Evolutionary conservation across 2,797 vertebrate species (phyloP).

Genomic region (Odontamblyopus lacepedii): DNA sequence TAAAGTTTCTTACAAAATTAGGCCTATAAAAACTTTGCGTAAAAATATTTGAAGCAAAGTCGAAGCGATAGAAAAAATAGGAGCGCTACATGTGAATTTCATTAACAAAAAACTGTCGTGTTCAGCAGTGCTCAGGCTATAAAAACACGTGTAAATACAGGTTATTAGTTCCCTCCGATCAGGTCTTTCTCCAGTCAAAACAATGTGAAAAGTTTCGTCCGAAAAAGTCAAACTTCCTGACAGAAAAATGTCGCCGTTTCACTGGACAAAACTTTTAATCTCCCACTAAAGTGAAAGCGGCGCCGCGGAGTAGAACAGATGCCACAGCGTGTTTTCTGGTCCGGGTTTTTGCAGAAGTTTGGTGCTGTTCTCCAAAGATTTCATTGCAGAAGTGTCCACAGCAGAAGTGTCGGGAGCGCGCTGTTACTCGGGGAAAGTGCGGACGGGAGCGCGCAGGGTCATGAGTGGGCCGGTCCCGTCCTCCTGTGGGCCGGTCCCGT

Average conservation of each 20-base stretch:
- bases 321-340: background rate
- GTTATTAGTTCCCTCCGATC: background rate
- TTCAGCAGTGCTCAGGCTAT: background rate
- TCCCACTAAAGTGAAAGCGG: conserved; percentile 37
- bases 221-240: conserved; percentile 76
- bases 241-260: conserved; percentile 63
- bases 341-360: conserved; percentile 4
- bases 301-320: background rate
- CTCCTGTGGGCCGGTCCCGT: conserved; percentile 31
- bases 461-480: conserved; percentile 8
- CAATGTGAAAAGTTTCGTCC: conserved; percentile 50
- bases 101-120: background rate
- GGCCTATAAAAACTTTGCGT: too few species aligned
- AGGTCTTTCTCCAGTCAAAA: conserved; percentile 53
- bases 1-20: too few species aligned
- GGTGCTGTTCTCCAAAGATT: conserved; percentile 32
- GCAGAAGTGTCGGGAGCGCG: conserved; percentile 61
- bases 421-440: conserved; percentile 61
- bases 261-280: conserved; percentile 61
- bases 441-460: conserved; percentile 41
- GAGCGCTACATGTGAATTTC: background rate
- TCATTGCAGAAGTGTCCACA: conserved; percentile 49
- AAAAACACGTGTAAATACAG: too few species aligned
- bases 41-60: too few species aligned
- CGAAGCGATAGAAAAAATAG: too few species aligned